Conservation (phyloP, 2,888 invertebrate genomes). For the Phania funesta region DNA sequence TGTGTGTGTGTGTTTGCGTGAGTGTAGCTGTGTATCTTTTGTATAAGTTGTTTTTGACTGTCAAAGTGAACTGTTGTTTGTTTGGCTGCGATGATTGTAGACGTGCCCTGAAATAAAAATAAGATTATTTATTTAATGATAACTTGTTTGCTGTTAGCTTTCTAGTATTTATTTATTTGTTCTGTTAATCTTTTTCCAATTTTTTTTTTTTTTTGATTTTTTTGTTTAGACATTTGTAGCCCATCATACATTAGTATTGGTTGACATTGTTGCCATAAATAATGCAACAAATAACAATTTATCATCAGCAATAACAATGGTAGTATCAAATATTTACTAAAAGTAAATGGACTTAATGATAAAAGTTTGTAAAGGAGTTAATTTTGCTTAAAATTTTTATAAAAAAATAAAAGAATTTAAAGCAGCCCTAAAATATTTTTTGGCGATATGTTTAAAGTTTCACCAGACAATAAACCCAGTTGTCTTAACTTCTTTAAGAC, state of each 20-base stretch:
- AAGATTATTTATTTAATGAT: constrained; percentile 48
- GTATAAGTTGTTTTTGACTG: constrained; percentile 12
- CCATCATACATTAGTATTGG: constrained; percentile 56
- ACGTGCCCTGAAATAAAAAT: constrained; percentile 29
- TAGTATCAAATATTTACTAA: constrained; percentile 25
- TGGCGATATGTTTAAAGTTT: too few species aligned
- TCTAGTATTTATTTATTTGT: not conserved
- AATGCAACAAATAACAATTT: constrained; percentile 63
- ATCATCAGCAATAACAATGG: too few species aligned
- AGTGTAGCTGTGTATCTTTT: too few species aligned
- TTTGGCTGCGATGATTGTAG: not conserved
- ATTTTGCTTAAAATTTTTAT: not conserved
- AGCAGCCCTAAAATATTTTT: too few species aligned
- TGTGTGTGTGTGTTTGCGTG: not conserved
- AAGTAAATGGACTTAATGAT: not conserved
- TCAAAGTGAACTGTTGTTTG: not conserved
- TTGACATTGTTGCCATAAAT: constrained; percentile 53
- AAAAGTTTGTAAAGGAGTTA: not conserved
- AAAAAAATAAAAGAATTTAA: too few species aligned
- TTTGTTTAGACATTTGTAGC: constrained; percentile 31
- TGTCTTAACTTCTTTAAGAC: too few species aligned
- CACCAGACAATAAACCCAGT: too few species aligned
- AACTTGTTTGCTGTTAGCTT: constrained; percentile 7
- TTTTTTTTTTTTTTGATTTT: not conserved
- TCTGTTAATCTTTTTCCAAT: not conserved